A percentile compares a stretch with the other conserved stretches of the same genome.
Conservation (phyloP, 1,140 invertebrate genomes). For the Harlomillsia oculata region DNA sequence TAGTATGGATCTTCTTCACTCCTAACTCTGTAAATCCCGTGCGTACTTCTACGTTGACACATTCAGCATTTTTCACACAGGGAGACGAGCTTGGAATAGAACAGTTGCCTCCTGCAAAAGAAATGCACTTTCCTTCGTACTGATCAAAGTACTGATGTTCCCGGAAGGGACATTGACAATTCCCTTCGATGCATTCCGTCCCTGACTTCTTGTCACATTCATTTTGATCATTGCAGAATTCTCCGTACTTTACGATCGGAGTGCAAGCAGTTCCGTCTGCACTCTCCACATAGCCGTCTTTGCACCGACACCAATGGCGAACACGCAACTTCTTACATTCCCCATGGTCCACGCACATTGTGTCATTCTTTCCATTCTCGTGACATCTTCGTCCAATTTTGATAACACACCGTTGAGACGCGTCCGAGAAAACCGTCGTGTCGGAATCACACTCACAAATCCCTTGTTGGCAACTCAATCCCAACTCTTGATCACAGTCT, state of each 20-base stretch:
- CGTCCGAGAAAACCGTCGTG: conserved; percentile 9
- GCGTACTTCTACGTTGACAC: conserved; percentile 8
- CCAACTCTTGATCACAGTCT: conserved; percentile 10
- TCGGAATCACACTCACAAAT: conserved; percentile 15
- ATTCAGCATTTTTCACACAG: conserved; percentile 16
- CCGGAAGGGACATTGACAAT: conserved; percentile 14
- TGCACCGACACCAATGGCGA: conserved; percentile 18
- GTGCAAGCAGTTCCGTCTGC: conserved; percentile 12
- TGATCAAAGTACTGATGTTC: conserved; percentile 23
- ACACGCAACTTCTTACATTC: conserved; percentile 19
- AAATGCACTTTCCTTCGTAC: conserved; percentile 1
- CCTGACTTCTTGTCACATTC: conserved; percentile 13
- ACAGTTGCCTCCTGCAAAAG: conserved; percentile 21
- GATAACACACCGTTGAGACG: conserved; percentile 2
- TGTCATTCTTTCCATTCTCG: neutral
- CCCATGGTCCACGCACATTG: conserved; percentile 9
- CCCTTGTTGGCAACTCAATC: conserved; percentile 9
- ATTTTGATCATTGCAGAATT: conserved; percentile 12
- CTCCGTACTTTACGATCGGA: conserved; percentile 15
- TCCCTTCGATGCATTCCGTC: conserved; percentile 13
- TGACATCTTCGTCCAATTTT: conserved; percentile 20
- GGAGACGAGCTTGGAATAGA: neutral
- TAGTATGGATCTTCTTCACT: conserved; percentile 20
- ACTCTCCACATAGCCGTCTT: conserved; percentile 9
- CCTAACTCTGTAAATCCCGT: conserved; percentile 17